phyloP scores from a whole-genome alignment of 2,888 invertebrate species.

The Dione juno region DNA sequence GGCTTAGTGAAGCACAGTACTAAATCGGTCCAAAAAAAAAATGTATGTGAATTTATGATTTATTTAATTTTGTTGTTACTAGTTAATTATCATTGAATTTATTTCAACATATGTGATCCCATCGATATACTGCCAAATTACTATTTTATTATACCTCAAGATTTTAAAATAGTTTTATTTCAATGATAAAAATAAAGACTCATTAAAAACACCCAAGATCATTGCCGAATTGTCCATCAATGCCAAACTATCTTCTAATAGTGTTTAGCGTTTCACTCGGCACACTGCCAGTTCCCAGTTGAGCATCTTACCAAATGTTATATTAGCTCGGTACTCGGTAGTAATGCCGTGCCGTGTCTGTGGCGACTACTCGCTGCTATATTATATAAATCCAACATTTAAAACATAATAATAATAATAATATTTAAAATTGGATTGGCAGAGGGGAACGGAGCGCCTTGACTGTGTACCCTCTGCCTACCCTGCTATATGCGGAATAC shows the following conservation, averaged over 20 bases:
- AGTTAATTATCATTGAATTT: neutral
- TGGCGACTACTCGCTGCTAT: too few species aligned
- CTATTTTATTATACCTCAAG: neutral
- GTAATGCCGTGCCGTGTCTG: too few species aligned
- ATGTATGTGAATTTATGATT: too few species aligned
- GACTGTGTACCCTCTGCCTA: too few species aligned
- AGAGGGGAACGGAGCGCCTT: too few species aligned
- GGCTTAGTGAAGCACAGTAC: too few species aligned
- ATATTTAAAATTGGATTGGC: too few species aligned
- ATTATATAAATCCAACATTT: too few species aligned
- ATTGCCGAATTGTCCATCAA: slow-evolving; percentile 30
- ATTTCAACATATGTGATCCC: neutral
- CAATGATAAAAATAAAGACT: slow-evolving; percentile 16
- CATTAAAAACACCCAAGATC: slow-evolving; percentile 21
- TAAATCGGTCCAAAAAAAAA: too few species aligned
- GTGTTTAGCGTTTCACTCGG: slow-evolving; percentile 36
- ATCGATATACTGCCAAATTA: neutral
- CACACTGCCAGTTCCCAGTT: slow-evolving; percentile 40
- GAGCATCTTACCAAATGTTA: slow-evolving; percentile 37
- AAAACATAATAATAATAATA: too few species aligned
- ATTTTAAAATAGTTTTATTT: neutral
- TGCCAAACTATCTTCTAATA: slow-evolving; percentile 35
- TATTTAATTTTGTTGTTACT: neutral
- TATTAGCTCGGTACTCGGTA: slow-evolving; percentile 6
- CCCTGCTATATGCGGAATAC: too few species aligned